Evolutionary conservation across 1,140 invertebrate genomes (phyloP), one percentile per base, ranked within the genome.

Genomic region (Portunus trituberculatus): DNA sequence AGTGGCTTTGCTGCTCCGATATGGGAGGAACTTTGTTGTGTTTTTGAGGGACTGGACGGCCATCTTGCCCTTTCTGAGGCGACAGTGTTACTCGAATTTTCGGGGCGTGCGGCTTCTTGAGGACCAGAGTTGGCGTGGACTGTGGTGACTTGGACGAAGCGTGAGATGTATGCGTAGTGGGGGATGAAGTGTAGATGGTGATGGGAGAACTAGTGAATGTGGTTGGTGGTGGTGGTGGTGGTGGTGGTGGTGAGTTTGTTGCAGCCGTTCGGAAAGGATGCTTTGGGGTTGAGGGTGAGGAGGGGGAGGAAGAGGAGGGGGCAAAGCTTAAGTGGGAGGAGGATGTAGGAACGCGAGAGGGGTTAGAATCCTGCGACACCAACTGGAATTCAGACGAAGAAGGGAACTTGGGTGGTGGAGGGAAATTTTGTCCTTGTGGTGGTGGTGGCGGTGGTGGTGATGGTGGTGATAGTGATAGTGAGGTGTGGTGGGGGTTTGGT

Each of bases 221-320:
- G 89, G 12, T 46, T 91, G 89, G 52, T 45, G 46, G 28, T 45
- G 46, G 67, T 76, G n/a, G 67, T 91, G 89, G 52, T 45, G 46
- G 52, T 45, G 46, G 67, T 76, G n/a, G 67, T 76, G 67, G 67
- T 76, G 67, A 76, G 20, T 76, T 76, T n/a, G 45, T 0, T 29
- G 46, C 10, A 28, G 89, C 45, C 10, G 46, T 91, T 20, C 12
- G n/a, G 16, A 88, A 45, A 52, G 45, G 20, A 14, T 48, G 52
- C 52, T 59, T 59, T 91, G 46, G 46, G 46, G 89, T 2, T 52
- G 45, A n/a, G 52, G 89, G 45, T 52, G 89, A 28, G 20, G 86
- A 88, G 29, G 20, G 31, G 29, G 86, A 46, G 86, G 86, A 88
- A 20, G 86, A 25, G 45, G 86, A 31, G 16, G 46, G 45, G 12